phyloP scores from a whole-genome alignment of 2,113 vertebrate genomes.

The Collichthys lucidus region DNA sequence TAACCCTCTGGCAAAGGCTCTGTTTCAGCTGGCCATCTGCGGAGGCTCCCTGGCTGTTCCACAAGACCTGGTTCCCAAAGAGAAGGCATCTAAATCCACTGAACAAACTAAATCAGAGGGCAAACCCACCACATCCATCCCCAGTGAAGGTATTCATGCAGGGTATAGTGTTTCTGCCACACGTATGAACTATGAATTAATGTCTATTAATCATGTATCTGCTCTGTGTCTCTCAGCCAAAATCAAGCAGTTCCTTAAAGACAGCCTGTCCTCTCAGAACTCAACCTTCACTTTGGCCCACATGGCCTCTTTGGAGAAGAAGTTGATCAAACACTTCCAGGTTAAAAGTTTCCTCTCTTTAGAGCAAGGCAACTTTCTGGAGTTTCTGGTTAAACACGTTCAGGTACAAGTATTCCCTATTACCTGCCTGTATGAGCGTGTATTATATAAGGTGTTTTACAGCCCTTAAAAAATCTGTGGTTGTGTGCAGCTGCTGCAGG shows the following conservation, averaged over 20 bases:
- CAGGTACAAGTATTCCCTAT: conserved; percentile 65
- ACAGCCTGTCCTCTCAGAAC: conserved; percentile 67
- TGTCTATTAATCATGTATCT: neutral
- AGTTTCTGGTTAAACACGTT: conserved; percentile 81
- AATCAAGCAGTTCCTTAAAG: conserved; percentile 79
- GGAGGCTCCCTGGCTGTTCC: conserved; percentile 82
- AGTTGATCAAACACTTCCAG: conserved; percentile 79
- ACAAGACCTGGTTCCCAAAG: conserved; percentile 78
- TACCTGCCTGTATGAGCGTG: neutral
- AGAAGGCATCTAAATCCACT: conserved; percentile 62
- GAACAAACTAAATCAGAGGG: conserved; percentile 54
- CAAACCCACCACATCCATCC: conserved; percentile 38
- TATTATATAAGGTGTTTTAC: neutral
- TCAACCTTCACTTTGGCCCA: conserved; percentile 69
- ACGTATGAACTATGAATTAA: neutral
- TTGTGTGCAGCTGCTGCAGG: conserved; percentile 80
- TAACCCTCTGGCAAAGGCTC: conserved; percentile 74
- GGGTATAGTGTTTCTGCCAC: neutral
- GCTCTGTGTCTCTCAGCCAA: conserved; percentile 62
- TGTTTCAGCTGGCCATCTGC: conserved; percentile 86
- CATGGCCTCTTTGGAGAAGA: conserved; percentile 78
- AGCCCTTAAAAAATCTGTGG: neutral
- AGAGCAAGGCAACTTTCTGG: conserved; percentile 83
- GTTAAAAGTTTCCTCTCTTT: conserved; percentile 79
- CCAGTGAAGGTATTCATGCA: conserved; percentile 79